Conservation (phyloP, 2,113 vertebrate species). For the Microtus pennsylvanicus region DNA sequence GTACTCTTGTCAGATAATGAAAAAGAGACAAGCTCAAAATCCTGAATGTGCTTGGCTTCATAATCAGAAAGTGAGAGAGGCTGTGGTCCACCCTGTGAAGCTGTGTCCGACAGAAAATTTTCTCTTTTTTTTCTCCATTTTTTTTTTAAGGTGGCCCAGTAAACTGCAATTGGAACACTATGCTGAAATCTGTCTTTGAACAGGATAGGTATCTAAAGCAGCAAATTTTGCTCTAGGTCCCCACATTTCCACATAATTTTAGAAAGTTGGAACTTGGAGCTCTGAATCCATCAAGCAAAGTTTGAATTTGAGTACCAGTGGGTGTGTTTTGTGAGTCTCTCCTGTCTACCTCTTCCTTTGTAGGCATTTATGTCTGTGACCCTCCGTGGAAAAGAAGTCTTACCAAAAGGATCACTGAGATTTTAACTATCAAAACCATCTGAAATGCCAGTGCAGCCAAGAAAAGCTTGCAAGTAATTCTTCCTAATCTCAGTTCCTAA, state of each 20-base stretch:
- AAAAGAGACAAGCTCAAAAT: background rate
- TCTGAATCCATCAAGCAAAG: background rate
- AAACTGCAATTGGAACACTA: background rate
- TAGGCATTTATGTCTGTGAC: background rate
- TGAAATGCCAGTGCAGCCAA: background rate
- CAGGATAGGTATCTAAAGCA: background rate
- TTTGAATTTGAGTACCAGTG: background rate
- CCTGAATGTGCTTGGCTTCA: background rate
- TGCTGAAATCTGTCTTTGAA: background rate
- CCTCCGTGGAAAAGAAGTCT: background rate
- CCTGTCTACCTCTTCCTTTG: background rate
- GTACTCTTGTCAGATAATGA: background rate
- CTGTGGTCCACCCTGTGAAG: background rate
- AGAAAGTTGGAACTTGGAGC: background rate
- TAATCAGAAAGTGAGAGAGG: background rate
- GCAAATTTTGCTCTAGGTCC: background rate
- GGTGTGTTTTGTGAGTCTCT: background rate
- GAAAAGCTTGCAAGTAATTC: background rate
- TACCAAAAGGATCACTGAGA: background rate
- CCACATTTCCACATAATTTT: background rate
- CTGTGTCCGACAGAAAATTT: background rate
- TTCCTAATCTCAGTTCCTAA: background rate
- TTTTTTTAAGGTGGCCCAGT: background rate
- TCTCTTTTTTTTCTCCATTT: background rate
- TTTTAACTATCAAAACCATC: background rate